Evolutionary conservation across 2,113 vertebrate species (phyloP).

Genomic region (Pterocles burchelli): DNA sequence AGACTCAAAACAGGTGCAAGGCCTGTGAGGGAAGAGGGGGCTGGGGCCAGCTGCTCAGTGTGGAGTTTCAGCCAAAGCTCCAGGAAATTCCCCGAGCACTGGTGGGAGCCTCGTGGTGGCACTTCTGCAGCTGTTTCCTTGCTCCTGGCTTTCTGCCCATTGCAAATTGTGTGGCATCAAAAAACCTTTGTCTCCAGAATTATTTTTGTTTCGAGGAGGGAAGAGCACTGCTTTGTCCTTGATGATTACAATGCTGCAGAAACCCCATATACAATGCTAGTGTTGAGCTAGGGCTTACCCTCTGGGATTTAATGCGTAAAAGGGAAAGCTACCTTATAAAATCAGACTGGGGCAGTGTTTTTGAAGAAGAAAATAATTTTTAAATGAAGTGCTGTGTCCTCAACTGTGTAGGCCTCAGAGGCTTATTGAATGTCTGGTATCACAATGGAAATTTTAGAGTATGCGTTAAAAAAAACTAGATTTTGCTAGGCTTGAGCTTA

Average conservation of each 20-base stretch:
- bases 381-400: background rate
- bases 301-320: background rate
- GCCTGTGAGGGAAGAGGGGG: background rate
- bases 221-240: background rate
- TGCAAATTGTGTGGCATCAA: background rate
- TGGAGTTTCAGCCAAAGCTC: background rate
- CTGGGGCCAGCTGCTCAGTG: background rate
- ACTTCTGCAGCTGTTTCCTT: background rate
- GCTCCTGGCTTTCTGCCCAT: background rate
- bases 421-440: background rate
- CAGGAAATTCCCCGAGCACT: background rate
- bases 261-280: accelerated
- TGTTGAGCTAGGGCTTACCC: background rate
- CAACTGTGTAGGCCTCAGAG: too few relatives aligned
- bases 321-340: background rate
- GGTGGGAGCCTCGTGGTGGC: background rate
- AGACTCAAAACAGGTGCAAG: background rate
- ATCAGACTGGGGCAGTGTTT: background rate
- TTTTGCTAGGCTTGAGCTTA: background rate
- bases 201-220: background rate
- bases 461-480: background rate
- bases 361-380: background rate
- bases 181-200: accelerated
- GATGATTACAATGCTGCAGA: background rate
- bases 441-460: background rate